A percentile compares a stretch with the other conserved stretches of the same genome.
Conservation (phyloP, 2,797 vertebrate genomes). For the Anabas testudineus region DNA sequence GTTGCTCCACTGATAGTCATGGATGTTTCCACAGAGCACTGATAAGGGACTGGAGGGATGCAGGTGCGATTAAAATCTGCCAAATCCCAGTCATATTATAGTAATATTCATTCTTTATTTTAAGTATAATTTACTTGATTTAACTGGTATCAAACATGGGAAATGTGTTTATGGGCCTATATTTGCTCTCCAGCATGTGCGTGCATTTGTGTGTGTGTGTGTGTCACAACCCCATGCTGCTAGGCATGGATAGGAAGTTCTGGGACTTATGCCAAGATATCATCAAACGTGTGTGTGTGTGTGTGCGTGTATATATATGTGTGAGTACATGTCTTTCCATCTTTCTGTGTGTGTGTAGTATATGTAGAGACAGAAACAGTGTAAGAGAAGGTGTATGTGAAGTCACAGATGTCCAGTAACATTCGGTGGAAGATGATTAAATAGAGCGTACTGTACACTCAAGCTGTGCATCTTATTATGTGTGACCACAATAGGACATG, state of each 20-base stretch:
- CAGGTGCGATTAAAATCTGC: not conserved
- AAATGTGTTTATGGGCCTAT: conserved; percentile 12
- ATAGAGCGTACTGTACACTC: conserved; percentile 48
- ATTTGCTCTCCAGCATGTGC: conserved; percentile 12
- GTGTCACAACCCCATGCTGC: conserved; percentile 39
- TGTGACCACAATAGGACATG: not conserved
- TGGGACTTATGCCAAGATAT: conserved; percentile 63
- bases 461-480: conserved; percentile 35
- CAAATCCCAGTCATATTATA: not conserved
- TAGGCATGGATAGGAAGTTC: conserved; percentile 56
- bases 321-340: conserved; percentile 17
- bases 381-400: conserved; percentile 31
- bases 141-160: not conserved
- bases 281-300: conserved; percentile 29
- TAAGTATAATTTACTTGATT: not conserved
- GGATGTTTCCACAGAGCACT: too few relatives aligned
- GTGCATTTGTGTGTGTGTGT: conserved; percentile 15
- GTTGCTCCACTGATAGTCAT: not conserved
- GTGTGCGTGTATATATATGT: conserved; percentile 17
- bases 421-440: conserved; percentile 53
- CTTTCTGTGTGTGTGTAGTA: not conserved
- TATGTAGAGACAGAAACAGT: conserved; percentile 7
- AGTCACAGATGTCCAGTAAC: conserved; percentile 66
- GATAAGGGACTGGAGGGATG: too few relatives aligned
- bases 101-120: not conserved